Evolutionary conservation across 2,797 vertebrate species (phyloP).

Genomic region (Cossypha caffra): DNA sequence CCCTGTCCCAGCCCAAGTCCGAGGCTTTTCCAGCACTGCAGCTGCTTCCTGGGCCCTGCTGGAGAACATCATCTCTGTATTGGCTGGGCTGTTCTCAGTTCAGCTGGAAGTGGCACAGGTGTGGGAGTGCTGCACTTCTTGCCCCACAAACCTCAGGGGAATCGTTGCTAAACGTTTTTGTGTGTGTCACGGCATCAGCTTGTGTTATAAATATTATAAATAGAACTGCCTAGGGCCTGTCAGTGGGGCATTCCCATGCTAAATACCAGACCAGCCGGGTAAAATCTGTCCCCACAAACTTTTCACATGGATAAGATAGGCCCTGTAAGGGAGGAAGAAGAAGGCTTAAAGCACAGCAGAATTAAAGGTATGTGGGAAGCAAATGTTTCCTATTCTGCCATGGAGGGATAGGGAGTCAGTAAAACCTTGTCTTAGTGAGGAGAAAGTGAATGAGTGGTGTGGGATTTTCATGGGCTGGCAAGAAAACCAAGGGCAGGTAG

Average conservation of each 20-base stretch:
- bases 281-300: neutral
- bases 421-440: neutral
- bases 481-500: neutral
- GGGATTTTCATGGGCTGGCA: neutral
- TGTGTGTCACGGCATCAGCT: neutral
- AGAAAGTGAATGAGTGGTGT: neutral
- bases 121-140: neutral
- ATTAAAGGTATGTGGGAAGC: neutral
- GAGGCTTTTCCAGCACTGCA: rapidly evolving
- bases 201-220: neutral
- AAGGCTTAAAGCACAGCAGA: neutral
- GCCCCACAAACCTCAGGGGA: neutral
- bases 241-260: neutral
- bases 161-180: neutral
- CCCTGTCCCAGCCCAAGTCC: rapidly evolving
- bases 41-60: rapidly evolving
- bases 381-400: rapidly evolving
- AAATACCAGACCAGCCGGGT: neutral
- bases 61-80: neutral
- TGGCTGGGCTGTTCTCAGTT: neutral
- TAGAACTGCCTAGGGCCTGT: neutral
- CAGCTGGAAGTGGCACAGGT: neutral
- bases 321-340: neutral
- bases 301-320: neutral
- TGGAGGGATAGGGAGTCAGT: neutral